Evolutionary conservation across 2,888 invertebrate species (phyloP), one percentile per base, ranked within the genome.

Genomic region (Pterobdella sp.): DNA sequence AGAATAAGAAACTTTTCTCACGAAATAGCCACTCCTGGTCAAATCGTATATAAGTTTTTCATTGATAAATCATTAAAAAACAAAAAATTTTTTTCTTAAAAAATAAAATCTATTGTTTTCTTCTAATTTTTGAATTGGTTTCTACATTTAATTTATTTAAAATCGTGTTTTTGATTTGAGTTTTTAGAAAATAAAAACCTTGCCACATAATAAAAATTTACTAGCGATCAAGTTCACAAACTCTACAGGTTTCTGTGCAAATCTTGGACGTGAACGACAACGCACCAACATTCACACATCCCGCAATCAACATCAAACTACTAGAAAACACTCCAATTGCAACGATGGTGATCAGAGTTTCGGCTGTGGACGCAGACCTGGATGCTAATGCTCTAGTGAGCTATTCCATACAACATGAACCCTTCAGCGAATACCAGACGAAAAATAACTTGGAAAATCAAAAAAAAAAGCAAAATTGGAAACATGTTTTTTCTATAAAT

Each of bases 251-350:
- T 3, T 34, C 32, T 31, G 32, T 65, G 3, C 26, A 65, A 14
- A n/a, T 65, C 22, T 18, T 65, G 32, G 65, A 65, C 31, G 14
- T 31, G 7, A 65, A 65, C 29, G 65, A 65, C 65, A 65, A 65
- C 65, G 34, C 32, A 14, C 65, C 65, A 7, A 32, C 4, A 14
- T 65, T 65, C 65, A 31, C 32, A 2, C 65, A 65, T 22, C 65
- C 65, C 29, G 31, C 32, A 32, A 34, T 34, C 65, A 65, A 29
- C 7, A 29, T 65, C 31, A 29, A 32, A 22, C 32, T 65, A 22
- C n/a, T n/a, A 3, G 65, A 65, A n/a, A 35, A 65, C 65, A 65
- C 65, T 29, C 65, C 65, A 18, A 32, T 65, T n/a, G 65, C 31
- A 32, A 65, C 29, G 31, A 3, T 65, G 29, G 65, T 65, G 18